Evolutionary conservation across 2,888 invertebrate genomes (phyloP).

Genomic region (Erebia ligea): DNA sequence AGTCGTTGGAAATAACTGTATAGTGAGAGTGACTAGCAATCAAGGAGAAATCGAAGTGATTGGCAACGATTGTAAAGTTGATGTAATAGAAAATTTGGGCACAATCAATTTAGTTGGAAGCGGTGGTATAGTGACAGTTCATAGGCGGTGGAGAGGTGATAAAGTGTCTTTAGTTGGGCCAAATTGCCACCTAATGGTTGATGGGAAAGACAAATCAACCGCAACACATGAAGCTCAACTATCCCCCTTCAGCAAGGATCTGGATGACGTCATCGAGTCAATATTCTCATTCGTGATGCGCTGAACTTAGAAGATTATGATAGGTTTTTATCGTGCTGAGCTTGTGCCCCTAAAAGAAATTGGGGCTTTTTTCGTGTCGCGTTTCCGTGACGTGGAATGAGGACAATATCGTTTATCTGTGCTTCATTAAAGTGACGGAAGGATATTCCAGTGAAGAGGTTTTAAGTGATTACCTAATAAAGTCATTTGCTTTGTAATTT

Average conservation of each 20-base stretch:
- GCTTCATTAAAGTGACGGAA: conserved; percentile 8
- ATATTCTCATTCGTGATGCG: conserved; percentile 79
- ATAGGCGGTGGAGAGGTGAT: conserved; percentile 65
- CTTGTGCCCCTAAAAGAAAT: conserved; percentile 9
- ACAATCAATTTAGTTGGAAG: conserved; percentile 70
- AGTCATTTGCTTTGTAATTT: neutral
- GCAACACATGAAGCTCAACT: conserved; percentile 69
- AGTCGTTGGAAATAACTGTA: conserved; percentile 74
- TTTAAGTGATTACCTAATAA: conserved; percentile 8
- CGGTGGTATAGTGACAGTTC: conserved; percentile 64
- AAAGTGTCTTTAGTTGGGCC: conserved; percentile 67
- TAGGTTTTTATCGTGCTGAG: conserved; percentile 26
- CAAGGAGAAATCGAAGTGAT: conserved; percentile 75
- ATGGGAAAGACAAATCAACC: conserved; percentile 64
- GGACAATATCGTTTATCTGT: conserved; percentile 22
- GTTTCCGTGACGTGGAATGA: conserved; percentile 22
- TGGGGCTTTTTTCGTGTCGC: conserved; percentile 7
- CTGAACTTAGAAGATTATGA: conserved; percentile 47
- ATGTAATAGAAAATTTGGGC: conserved; percentile 68
- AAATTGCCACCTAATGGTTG: conserved; percentile 64
- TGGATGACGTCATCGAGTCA: conserved; percentile 77
- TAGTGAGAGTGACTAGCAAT: conserved; percentile 64
- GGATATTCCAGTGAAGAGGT: conserved; percentile 6
- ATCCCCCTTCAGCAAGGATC: conserved; percentile 75
- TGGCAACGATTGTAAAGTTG: conserved; percentile 73